These are phyloP conservation scores for Zaprionus vittiger DNA, from an alignment of 1,140 invertebrate genomes.

Conservation along the genomic window DNA sequence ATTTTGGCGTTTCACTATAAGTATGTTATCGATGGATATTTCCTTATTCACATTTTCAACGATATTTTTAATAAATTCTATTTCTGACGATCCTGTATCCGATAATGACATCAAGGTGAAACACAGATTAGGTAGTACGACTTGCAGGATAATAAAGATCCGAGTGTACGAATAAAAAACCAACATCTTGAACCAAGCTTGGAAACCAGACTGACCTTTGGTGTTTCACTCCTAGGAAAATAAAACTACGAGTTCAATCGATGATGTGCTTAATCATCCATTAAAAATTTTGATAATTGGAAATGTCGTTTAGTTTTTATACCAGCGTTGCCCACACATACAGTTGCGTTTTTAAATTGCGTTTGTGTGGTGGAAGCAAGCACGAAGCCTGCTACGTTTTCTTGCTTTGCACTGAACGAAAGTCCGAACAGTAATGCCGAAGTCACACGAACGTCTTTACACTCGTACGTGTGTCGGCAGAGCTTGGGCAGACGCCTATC, in stretches of 20 bases:
- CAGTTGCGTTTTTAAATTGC: too few species aligned
- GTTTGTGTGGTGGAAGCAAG: too few species aligned
- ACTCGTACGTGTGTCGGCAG: too few species aligned
- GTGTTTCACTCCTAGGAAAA: not conserved
- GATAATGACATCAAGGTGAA: not conserved
- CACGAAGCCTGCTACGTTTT: too few species aligned
- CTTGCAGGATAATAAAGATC: not conserved
- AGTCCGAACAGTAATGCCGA: too few species aligned
- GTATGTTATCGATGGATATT: conserved; percentile 9
- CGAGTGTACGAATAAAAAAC: not conserved
- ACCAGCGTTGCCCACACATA: too few species aligned
- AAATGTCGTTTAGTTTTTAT: too few species aligned
- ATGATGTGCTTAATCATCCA: not conserved
- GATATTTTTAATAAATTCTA: not conserved
- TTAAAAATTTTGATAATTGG: not conserved
- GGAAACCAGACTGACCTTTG: not conserved
- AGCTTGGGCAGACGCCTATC: too few species aligned
- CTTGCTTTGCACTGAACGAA: too few species aligned
- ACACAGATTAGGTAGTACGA: not conserved
- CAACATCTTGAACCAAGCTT: not conserved
- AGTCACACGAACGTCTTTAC: too few species aligned
- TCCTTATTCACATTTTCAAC: not conserved
- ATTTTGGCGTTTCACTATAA: conserved; percentile 9
- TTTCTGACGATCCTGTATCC: not conserved
- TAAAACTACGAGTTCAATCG: not conserved